These are phyloP conservation scores for Drosophila chauvacae DNA, from an alignment of 1,140 invertebrate genomes.

Conservation along the genomic window DNA sequence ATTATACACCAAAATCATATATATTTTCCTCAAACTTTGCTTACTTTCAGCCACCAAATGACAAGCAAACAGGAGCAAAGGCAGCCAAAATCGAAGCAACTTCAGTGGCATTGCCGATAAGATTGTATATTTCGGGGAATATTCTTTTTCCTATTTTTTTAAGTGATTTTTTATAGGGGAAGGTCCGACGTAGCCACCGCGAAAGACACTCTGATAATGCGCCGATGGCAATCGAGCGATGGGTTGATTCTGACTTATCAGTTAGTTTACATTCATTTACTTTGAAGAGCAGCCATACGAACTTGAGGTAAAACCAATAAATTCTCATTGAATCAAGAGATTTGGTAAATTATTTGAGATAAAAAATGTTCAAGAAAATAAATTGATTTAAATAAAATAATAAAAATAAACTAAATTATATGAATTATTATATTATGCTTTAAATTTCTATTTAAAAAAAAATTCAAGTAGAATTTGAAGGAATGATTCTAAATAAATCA, in stretches of 20 bases:
- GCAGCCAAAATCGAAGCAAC: constrained; percentile 22
- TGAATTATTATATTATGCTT: too few relatives aligned
- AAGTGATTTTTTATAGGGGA: constrained; percentile 14
- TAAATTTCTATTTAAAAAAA: too few relatives aligned
- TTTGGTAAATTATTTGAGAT: background rate
- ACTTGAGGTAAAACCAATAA: background rate
- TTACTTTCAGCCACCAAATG: constrained; percentile 51
- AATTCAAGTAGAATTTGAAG: background rate
- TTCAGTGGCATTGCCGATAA: constrained; percentile 63
- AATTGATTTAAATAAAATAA: too few relatives aligned
- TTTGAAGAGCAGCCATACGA: background rate
- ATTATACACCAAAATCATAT: background rate
- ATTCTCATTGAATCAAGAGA: background rate
- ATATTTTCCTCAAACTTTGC: constrained; percentile 14
- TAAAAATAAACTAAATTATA: too few relatives aligned
- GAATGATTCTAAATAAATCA: too few relatives aligned
- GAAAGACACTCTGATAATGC: constrained; percentile 56
- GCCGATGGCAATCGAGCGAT: constrained; percentile 16
- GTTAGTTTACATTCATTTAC: constrained; percentile 20
- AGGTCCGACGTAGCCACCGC: constrained; percentile 37
- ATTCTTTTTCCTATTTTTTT: background rate
- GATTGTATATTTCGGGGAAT: constrained; percentile 19
- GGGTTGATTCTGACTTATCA: constrained; percentile 43
- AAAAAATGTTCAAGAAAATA: background rate
- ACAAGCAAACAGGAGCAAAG: constrained; percentile 36